phyloP scores from a whole-genome alignment of 2,113 vertebrate genomes.

The Spea multiplicata region DNA sequence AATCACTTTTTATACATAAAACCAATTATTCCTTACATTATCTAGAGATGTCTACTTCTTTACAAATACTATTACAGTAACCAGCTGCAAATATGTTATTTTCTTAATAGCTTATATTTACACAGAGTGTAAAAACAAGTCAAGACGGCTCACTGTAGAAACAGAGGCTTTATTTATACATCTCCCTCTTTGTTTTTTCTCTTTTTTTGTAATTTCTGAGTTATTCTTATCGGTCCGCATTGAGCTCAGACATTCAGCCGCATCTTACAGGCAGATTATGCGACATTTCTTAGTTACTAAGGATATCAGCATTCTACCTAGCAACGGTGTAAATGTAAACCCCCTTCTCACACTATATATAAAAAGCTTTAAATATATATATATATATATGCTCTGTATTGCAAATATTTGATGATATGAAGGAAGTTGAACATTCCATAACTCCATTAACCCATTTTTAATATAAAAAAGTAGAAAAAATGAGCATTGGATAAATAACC shows the following conservation, averaged over 20 bases:
- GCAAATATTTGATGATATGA: neutral
- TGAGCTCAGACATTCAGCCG: neutral
- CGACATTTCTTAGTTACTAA: conserved; percentile 17
- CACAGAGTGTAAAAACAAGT: too few species aligned
- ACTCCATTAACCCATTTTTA: neutral
- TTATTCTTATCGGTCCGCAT: neutral
- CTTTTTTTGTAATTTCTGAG: too few species aligned
- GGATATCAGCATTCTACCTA: conserved; percentile 16
- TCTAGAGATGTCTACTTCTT: too few species aligned
- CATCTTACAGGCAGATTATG: neutral
- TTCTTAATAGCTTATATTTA: too few species aligned
- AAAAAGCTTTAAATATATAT: neutral
- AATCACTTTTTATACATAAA: too few species aligned
- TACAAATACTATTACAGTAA: too few species aligned
- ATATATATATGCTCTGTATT: neutral
- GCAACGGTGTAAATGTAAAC: neutral
- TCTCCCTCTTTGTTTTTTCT: too few species aligned
- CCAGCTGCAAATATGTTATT: too few species aligned
- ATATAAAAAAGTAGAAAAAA: neutral
- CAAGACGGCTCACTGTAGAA: too few species aligned
- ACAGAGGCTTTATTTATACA: too few species aligned
- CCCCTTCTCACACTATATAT: neutral
- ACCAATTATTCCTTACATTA: too few species aligned
- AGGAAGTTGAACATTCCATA: neutral
- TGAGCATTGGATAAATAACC: neutral